phyloP scores from a whole-genome alignment of 1,140 invertebrate species.

The Tribolium madens region DNA sequence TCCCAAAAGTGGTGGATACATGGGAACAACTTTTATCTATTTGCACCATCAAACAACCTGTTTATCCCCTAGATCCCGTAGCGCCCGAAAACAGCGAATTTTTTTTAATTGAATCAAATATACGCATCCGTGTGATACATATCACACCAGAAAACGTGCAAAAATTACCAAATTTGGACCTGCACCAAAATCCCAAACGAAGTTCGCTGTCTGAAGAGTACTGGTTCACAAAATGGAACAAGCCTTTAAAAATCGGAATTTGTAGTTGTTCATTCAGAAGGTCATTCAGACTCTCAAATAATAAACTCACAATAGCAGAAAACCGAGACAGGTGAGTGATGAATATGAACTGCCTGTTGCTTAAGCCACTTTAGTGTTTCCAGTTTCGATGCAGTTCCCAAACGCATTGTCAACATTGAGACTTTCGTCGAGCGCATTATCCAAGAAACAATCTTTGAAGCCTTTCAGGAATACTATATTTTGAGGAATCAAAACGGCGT shows the following conservation, averaged over 20 bases:
- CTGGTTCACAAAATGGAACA: constrained; percentile 64
- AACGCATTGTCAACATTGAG: constrained; percentile 58
- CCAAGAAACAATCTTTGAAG: constrained; percentile 62
- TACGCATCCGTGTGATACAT: constrained; percentile 60
- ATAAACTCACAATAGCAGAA: neutral
- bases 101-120: constrained; percentile 57
- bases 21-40: constrained; percentile 55
- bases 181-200: constrained; percentile 50
- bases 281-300: constrained; percentile 56
- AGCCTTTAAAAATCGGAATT: constrained; percentile 57
- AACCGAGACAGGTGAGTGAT: constrained; percentile 8
- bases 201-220: constrained; percentile 63
- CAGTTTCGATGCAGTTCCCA: constrained; percentile 47
- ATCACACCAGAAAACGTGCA: constrained; percentile 57
- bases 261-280: constrained; percentile 64
- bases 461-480: constrained; percentile 59
- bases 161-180: constrained; percentile 38
- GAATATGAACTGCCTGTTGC: too few species aligned
- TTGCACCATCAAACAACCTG: constrained; percentile 55
- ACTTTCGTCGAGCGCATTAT: constrained; percentile 62
- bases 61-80: constrained; percentile 59
- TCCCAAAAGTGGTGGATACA: constrained; percentile 55
- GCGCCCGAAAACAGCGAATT: constrained; percentile 60
- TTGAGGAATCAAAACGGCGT: constrained; percentile 45
- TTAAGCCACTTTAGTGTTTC: constrained; percentile 38